These are phyloP conservation scores for Siniperca undulata DNA, from an alignment of 2,797 vertebrate genomes.

Conservation along the genomic window DNA sequence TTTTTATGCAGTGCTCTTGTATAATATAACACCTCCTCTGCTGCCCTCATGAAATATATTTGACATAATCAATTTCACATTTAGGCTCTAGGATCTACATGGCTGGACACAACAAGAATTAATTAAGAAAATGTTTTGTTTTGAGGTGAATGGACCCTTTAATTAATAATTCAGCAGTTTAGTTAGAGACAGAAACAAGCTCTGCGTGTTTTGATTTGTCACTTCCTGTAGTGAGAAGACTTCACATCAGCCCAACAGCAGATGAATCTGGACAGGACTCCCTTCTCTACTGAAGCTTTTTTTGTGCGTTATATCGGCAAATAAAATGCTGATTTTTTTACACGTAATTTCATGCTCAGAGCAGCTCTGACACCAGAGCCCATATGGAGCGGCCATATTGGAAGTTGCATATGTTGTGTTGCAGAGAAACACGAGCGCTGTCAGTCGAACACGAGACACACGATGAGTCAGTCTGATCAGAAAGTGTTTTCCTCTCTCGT, in stretches of 20 bases:
- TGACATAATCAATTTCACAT: background rate
- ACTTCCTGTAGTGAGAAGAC: background rate
- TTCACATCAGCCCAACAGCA: background rate
- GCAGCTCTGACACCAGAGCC: conserved; percentile 8
- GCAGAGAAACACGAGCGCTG: background rate
- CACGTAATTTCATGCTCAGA: background rate
- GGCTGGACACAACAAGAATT: background rate
- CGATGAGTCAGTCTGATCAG: conserved; percentile 5
- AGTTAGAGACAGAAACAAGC: background rate
- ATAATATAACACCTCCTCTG: background rate
- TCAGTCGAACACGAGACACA: background rate
- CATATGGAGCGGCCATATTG: conserved; percentile 55
- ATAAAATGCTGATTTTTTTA: background rate
- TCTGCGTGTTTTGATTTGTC: background rate
- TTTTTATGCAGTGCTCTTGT: background rate
- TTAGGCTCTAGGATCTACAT: background rate
- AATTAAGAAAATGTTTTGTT: background rate
- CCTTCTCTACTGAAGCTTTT: background rate
- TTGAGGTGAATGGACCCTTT: background rate
- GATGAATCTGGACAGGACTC: background rate
- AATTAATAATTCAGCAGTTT: background rate
- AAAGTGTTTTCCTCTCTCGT: background rate
- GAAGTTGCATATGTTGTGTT: conserved; percentile 8
- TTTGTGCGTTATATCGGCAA: background rate
- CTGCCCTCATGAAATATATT: background rate